Percentiles rank a stretch among this genome's conserved stretches.
Evolutionary conservation across 1,140 invertebrate genomes (phyloP).

Genomic region (Parapsyche elsis): DNA sequence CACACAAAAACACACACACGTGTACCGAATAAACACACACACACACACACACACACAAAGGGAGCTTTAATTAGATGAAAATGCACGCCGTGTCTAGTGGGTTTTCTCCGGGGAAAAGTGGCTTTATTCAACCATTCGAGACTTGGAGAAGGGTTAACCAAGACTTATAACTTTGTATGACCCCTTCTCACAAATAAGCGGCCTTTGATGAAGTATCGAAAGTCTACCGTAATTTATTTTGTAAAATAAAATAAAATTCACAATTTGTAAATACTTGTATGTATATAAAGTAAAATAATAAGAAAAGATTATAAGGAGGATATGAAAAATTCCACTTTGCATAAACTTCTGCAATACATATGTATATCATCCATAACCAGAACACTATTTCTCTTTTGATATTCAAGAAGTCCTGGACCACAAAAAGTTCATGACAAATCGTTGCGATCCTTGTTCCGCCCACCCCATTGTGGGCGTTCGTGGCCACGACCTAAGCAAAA

Average conservation of each 20-base stretch:
- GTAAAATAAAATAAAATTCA: too few relatives aligned
- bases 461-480: not conserved
- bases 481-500: not conserved
- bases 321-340: too few relatives aligned
- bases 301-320: too few relatives aligned
- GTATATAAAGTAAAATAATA: too few relatives aligned
- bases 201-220: too few relatives aligned
- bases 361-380: not conserved
- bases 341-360: not conserved
- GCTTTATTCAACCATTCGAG: not conserved
- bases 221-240: too few relatives aligned
- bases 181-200: too few relatives aligned
- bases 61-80: conserved; percentile 16
- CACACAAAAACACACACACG: not conserved
- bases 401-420: not conserved
- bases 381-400: too few relatives aligned
- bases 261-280: too few relatives aligned
- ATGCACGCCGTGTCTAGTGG: not conserved
- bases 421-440: conserved; percentile 12
- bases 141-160: not conserved
- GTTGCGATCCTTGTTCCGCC: conserved; percentile 1
- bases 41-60: too few relatives aligned
- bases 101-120: not conserved
- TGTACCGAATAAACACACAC: not conserved
- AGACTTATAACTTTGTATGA: too few relatives aligned